Conservation (phyloP, 2,797 vertebrate species). For the Chelonia mydas region DNA sequence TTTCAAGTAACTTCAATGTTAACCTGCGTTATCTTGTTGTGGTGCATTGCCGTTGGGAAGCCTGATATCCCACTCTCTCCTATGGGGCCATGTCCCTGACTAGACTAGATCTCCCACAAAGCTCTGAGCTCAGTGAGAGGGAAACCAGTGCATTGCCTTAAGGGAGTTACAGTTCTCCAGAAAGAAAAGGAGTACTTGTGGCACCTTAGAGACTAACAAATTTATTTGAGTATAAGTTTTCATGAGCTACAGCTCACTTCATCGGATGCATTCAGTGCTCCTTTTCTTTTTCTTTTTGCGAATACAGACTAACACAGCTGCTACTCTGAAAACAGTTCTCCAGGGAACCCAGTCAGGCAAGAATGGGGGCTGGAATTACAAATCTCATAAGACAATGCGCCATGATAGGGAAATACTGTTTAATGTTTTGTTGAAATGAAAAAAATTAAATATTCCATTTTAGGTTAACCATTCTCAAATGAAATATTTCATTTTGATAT, state of each 20-base stretch:
- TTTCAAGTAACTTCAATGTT: not conserved
- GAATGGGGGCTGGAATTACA: not conserved
- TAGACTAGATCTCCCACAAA: not conserved
- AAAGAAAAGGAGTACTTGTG: no score
- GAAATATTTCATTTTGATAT: not conserved
- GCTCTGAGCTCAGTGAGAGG: not conserved
- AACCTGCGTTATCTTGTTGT: not conserved
- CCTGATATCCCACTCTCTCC: not conserved
- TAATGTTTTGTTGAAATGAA: not conserved
- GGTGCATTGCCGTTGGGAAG: not conserved
- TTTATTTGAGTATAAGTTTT: no score
- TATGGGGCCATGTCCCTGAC: not conserved
- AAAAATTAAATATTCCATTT: not conserved
- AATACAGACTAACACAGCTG: no score
- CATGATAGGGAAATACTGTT: not conserved
- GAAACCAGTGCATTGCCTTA: not conserved
- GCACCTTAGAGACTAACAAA: no score
- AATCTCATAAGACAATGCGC: not conserved
- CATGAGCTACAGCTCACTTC: no score
- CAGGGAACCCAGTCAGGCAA: not conserved
- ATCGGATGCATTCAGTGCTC: no score
- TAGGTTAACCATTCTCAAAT: not conserved
- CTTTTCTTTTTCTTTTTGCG: no score
- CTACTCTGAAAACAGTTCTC: no score
- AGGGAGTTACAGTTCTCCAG: not conserved